Evolutionary conservation across 2,797 vertebrate genomes (phyloP), one percentile per base, ranked within the genome.

Genomic region (Sebastes trivittatus): DNA sequence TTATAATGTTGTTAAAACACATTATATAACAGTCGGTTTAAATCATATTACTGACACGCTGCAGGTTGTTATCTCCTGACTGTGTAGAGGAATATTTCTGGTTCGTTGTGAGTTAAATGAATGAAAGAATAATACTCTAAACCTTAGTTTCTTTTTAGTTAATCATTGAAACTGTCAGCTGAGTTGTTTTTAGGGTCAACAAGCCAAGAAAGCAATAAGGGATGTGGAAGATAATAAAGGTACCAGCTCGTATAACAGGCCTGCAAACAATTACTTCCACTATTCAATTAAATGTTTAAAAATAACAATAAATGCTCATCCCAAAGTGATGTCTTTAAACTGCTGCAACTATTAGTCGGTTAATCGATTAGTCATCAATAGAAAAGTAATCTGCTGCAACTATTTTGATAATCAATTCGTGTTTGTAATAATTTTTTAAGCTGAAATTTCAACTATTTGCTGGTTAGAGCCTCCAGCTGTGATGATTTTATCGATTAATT

Each of bases 1-100:
- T 3, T n/a, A 11, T n/a, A 13, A 11, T 23, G 7, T 25, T 3
- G 1, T 11, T 3, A 32, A 8, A 16, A 10, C 4, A 11, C 18
- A 2, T 11, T 34, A 20, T 46, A 6, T 3, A 20, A 2, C 4
- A 4, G 0, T 1, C 8, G 6, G 0, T 4, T 3, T 11, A 3
- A 16, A 10, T 25, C 2, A 2, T 1, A 11, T 5, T 6, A 1
- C 10, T 2, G 54, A 30, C 9, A 6, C 4, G 38, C 38, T 18
- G 7, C 30, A 9, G 52, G 13, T 8, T 2, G 13, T 8, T 2
- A 42, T 49, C 46, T 20, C 16, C 29, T 22, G 60, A 3, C 4
- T 10, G 29, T 36, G 18, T 5, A 2, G 18, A 52, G 5, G 11
- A 25, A 8, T 22, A 4, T 18, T 14, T 11, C 2, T n/a, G 5